Conservation (phyloP, 2,888 invertebrate genomes). For the Rhagophthalmus giganteus region DNA sequence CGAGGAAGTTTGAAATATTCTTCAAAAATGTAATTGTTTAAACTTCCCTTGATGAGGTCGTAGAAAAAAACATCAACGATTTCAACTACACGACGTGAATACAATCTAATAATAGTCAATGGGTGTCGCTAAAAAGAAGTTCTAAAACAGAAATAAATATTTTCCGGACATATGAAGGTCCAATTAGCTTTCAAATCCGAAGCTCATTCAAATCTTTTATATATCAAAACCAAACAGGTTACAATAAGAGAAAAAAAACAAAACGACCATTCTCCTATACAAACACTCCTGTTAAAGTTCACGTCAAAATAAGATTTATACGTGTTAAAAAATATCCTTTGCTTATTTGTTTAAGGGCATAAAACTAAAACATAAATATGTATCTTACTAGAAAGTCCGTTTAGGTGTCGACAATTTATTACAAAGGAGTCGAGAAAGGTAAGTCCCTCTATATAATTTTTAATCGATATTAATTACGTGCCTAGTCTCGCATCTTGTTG, state of each 20-base stretch:
- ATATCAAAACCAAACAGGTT: not conserved
- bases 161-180: no score
- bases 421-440: constrained; percentile 4
- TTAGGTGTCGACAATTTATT: constrained; percentile 17
- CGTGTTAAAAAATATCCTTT: not conserved
- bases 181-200: no score
- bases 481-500: constrained; percentile 14
- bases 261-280: not conserved
- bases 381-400: constrained; percentile 16
- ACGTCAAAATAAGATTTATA: not conserved
- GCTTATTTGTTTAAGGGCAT: not conserved
- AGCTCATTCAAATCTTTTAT: no score
- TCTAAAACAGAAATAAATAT: not conserved
- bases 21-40: no score
- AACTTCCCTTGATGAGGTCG: no score
- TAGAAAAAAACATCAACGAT: no score
- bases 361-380: not conserved
- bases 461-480: constrained; percentile 23
- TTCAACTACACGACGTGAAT: no score
- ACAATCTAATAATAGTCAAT: no score
- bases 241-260: no score
- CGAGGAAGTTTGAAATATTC: no score
- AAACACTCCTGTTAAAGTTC: not conserved
- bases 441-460: constrained; percentile 10
- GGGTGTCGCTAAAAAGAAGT: not conserved